Base-by-base conservation (phyloP, 2,113 vertebrate species). In the Abramis brama region DNA sequence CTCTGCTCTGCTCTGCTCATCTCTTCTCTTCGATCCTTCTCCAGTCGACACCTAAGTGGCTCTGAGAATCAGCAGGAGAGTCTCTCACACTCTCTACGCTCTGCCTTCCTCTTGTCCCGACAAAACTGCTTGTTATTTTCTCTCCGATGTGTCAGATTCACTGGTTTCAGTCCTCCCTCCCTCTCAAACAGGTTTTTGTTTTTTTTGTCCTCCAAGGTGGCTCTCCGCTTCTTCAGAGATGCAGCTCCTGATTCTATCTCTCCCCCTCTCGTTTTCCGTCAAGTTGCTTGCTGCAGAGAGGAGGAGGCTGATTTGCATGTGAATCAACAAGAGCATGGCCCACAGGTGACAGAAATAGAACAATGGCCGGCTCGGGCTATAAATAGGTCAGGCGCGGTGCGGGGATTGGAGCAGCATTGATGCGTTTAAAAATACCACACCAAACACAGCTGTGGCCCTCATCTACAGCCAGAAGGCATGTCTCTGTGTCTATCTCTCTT, bases 371-470 rank as follows among this genome's bases (percentile, higher is more conserved):
- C 96, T 95, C 94, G 91, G 96, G 97, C 97, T 98, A 99, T 96
- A 99, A 98, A 99, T 99, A 99, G 97, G 97, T 98, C 98, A 99
- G 95, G 96, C 96, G 94, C 94, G 95, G 97, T 97, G 92, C 94
- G 93, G 96, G 95, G 98, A 98, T 97, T 96, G 97, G 97, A 98
- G 97, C 96, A 96, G 96, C 96, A 96, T 96, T 97, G 97, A 98
- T 97, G 98, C 94, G 95, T 97, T 99, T 99, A 98, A 98, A 98
- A 99, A 99, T 99, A 99, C 95, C 97, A 93, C 96, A 95, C 96
- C 96, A 98, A 97, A 98, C 96, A 98, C 98, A 99, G 98, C 98
- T 98, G 98, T 97, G 97, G 93, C 94, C 96, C 95, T 95, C 96
- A 96, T 97, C 75, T 78, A 93, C 94, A 93, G 93, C 94, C 94